Evolutionary conservation across 2,888 invertebrate species (phyloP).

Genomic region (Electrophaes corylata): DNA sequence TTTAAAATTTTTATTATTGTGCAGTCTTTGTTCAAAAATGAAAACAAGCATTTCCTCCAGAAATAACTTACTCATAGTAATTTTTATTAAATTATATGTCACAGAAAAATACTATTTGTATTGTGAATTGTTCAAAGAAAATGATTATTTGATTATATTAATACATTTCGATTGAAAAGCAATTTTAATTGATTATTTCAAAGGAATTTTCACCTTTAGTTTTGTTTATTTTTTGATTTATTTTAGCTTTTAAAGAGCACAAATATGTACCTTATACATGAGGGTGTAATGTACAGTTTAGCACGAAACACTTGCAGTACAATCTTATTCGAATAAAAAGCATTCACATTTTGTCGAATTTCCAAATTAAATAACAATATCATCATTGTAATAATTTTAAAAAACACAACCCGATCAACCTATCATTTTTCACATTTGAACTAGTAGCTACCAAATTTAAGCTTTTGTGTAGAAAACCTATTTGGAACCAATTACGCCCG

Average conservation of each 20-base stretch:
- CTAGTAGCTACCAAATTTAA: neutral
- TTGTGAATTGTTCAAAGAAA: neutral
- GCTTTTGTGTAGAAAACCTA: neutral
- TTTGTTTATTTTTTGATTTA: neutral
- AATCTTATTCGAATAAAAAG: conserved; percentile 30
- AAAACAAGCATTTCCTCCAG: no score
- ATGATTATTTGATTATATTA: neutral
- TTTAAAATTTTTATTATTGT: neutral
- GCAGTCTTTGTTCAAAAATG: neutral
- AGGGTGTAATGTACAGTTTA: conserved; percentile 15
- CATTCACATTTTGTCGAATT: conserved; percentile 38
- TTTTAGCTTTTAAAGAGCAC: conserved; percentile 5
- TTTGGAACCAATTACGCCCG: no score
- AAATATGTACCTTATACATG: conserved; percentile 16
- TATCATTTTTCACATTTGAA: neutral
- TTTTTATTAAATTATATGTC: no score
- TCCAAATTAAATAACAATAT: conserved; percentile 28
- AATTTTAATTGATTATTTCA: no score
- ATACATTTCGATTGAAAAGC: neutral
- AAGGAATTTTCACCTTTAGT: neutral
- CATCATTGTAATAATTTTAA: conserved; percentile 14
- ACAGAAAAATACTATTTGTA: neutral
- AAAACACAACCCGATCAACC: neutral
- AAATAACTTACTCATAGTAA: no score
- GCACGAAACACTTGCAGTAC: conserved; percentile 26